These are phyloP conservation scores for Oreochromis spilurus DNA, from an alignment of 2,113 vertebrate species.

Conservation along the genomic window DNA sequence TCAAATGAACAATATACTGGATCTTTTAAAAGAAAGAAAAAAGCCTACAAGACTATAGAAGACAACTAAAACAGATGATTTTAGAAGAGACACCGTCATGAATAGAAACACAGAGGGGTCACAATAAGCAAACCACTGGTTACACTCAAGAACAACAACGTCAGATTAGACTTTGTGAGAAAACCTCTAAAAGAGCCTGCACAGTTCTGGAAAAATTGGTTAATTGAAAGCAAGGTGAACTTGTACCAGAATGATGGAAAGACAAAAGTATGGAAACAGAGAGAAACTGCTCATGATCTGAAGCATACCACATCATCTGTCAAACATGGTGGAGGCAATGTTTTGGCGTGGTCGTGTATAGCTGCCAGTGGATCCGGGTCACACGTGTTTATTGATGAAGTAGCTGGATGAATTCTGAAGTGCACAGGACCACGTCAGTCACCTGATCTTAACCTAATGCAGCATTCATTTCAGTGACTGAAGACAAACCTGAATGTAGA, in stretches of 20 bases:
- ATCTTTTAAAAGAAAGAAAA: neutral
- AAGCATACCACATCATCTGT: neutral
- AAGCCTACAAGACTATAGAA: rapidly evolving
- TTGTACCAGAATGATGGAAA: neutral
- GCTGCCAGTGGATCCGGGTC: neutral
- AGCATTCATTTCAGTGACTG: neutral
- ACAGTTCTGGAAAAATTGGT: neutral
- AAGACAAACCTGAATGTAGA: neutral
- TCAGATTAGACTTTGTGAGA: neutral
- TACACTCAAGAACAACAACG: neutral
- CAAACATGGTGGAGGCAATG: neutral
- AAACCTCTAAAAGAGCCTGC: rapidly evolving
- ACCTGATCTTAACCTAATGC: neutral
- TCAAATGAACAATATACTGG: neutral
- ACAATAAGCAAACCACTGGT: neutral
- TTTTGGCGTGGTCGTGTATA: rapidly evolving
- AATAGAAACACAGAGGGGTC: neutral
- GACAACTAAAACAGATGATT: neutral
- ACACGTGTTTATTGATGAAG: neutral
- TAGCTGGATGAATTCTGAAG: neutral
- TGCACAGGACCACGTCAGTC: neutral
- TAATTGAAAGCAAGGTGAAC: neutral
- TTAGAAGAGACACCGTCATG: neutral
- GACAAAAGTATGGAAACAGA: neutral
- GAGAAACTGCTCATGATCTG: neutral